Evolutionary conservation across 2,797 vertebrate genomes (phyloP), one percentile per base, ranked within the genome.

Genomic region (Thunnus albacares): DNA sequence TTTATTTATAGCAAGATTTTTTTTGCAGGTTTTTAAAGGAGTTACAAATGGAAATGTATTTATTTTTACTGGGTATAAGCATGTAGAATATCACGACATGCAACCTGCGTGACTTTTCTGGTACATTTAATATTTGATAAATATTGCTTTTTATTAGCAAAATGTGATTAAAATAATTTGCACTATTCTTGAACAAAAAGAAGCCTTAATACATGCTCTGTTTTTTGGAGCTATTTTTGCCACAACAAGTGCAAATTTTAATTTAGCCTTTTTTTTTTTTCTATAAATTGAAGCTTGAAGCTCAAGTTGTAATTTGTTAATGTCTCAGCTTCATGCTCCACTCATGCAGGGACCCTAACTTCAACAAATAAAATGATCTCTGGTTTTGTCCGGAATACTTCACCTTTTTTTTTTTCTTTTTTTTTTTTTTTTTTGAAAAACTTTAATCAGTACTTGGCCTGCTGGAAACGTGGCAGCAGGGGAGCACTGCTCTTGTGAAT

Each of bases 401-500:
- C 71, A 84, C 57, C 53, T 81, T 81, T 57, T n/a, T 56, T 73
- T 41, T 11, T 22, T 45, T 41, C 8, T 22, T 81, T 81, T 57
- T 41, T 11, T 22, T 81, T 22, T 81, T 81, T 57, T 22, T 58
- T 71, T 35, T 12, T 15, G 1, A 76, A 81, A 82, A 66, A 82
- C 80, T 87, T 85, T 87, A 88, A 85, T 71, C 84, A 79, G 83
- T 77, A 75, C 87, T 90, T 84, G 85, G 80, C 84, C 89, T 67
- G 79, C 83, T 88, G 89, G 65, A 89, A 70, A 87, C 45, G 84
- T 86, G 82, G 89, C 87, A 81, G 90, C 85, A 60, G 82, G 88
- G 85, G 77, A 87, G 84, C 82, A 88, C 88, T 91, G 93, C 92
- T 94, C 92, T 94, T 91, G 93, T 93, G 79, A 92, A 92, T 76